These are phyloP conservation scores for Pseudomyrmex concolor DNA, from an alignment of 1,140 invertebrate genomes.

Conservation along the genomic window DNA sequence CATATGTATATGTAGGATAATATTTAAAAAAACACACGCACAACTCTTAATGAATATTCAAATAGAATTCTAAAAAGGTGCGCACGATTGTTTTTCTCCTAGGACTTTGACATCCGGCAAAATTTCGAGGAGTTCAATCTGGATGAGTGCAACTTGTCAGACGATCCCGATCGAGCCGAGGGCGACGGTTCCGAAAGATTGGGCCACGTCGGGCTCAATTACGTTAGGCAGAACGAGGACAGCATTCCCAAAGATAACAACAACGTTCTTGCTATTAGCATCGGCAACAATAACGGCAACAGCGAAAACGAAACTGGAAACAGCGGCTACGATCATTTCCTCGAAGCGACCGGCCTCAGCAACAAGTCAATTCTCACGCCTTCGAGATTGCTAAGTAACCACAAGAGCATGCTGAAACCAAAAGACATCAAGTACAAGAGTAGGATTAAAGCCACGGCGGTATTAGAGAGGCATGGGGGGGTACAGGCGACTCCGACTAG, in stretches of 20 bases:
- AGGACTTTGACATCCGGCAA: constrained; percentile 89
- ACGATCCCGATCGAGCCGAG: constrained; percentile 86
- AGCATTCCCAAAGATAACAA: constrained; percentile 74
- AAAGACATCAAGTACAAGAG: constrained; percentile 90
- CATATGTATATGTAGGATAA: too few relatives aligned
- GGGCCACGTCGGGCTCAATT: constrained; percentile 77
- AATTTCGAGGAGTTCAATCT: constrained; percentile 93
- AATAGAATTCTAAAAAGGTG: not conserved
- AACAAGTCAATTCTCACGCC: constrained; percentile 92
- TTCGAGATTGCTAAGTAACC: constrained; percentile 89
- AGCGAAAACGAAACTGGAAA: constrained; percentile 45
- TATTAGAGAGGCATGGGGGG: constrained; percentile 81
- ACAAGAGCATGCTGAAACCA: constrained; percentile 91
- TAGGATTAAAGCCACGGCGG: constrained; percentile 82
- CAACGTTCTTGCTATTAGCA: constrained; percentile 65
- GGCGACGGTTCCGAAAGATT: constrained; percentile 87
- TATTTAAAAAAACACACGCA: too few relatives aligned
- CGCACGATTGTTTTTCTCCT: constrained; percentile 37
- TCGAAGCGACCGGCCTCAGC: constrained; percentile 92
- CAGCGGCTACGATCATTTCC: constrained; percentile 88
- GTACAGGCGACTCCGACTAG: constrained; percentile 61
- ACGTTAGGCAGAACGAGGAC: constrained; percentile 65
- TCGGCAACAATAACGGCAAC: constrained; percentile 74
- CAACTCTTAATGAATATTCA: too few relatives aligned
- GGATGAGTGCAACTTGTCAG: constrained; percentile 90